Evolutionary conservation across 2,797 vertebrate species (phyloP).

Genomic region (Melanogrammus aeglefinus): DNA sequence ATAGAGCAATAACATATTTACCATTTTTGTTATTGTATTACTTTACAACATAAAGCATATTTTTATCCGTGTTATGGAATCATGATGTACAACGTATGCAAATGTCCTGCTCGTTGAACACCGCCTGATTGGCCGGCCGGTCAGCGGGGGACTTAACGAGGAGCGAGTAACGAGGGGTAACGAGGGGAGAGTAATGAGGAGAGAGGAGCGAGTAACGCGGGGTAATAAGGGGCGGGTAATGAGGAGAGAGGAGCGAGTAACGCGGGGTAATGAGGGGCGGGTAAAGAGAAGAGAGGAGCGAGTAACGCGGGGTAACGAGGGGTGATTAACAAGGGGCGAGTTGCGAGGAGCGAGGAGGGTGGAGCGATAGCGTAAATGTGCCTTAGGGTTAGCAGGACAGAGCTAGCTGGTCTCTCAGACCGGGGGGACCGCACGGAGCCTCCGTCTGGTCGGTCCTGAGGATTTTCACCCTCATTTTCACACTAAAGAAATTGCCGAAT

Average conservation of each 20-base stretch:
- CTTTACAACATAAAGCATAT: constrained; percentile 1
- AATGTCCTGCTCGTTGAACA: background rate
- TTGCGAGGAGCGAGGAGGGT: background rate
- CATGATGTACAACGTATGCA: constrained; percentile 21
- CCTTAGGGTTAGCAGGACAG: constrained; percentile 80
- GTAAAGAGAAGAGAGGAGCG: constrained; percentile 29
- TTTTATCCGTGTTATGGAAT: constrained; percentile 35
- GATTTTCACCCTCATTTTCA: background rate
- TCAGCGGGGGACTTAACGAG: constrained; percentile 32
- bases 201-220: constrained; percentile 29
- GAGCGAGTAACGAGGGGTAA: constrained; percentile 31
- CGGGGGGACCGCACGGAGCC: too few relatives aligned
- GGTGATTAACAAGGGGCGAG: constrained; percentile 29
- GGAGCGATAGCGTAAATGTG: constrained; percentile 72
- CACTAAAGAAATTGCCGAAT: background rate
- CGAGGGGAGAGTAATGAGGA: too few relatives aligned
- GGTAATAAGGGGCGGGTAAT: constrained; percentile 30
- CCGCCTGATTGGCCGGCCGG: constrained; percentile 31
- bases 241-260: too few relatives aligned
- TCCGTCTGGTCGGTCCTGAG: background rate
- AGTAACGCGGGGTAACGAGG: too few relatives aligned
- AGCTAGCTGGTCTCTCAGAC: constrained; percentile 24
- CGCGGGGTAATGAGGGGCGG: too few relatives aligned
- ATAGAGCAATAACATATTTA: constrained; percentile 50
- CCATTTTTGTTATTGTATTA: background rate